Evolutionary conservation across 2,797 vertebrate genomes (phyloP).

Genomic region (Malurus leucopterus): DNA sequence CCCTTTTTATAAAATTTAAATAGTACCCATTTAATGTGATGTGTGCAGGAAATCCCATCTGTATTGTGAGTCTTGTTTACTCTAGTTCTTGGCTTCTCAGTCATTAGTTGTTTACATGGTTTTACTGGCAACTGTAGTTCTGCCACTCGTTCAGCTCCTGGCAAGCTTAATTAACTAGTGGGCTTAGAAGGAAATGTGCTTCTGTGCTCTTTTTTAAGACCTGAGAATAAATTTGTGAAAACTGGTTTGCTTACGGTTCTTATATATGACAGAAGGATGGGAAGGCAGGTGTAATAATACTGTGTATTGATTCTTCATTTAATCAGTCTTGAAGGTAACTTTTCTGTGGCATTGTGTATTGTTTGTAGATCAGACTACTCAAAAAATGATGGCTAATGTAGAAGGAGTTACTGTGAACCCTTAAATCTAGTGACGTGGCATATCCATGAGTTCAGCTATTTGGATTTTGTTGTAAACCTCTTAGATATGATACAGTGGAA

Average conservation of each 20-base stretch:
- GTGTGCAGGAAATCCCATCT: not conserved
- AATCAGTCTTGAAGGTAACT: slow-evolving; percentile 15
- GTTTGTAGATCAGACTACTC: not conserved
- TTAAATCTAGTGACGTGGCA: slow-evolving; percentile 25
- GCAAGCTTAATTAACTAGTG: not conserved
- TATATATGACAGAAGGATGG: not conserved
- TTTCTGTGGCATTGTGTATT: not conserved
- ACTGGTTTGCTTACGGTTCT: not conserved
- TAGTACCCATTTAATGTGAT: not conserved
- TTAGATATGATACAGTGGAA: slow-evolving; percentile 70
- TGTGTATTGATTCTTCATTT: slow-evolving; percentile 22
- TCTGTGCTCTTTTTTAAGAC: not conserved
- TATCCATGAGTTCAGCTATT: slow-evolving; percentile 49
- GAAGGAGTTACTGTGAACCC: slow-evolving; percentile 1
- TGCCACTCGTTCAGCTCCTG: not conserved
- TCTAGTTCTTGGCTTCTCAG: not conserved
- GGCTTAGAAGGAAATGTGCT: not conserved
- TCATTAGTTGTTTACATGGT: not conserved
- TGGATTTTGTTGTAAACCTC: slow-evolving; percentile 69
- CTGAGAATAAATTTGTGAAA: slow-evolving; percentile 9
- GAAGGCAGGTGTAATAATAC: slow-evolving; percentile 1
- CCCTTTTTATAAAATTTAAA: not conserved
- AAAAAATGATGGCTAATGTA: not conserved
- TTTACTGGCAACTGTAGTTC: not conserved
- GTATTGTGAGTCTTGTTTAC: not conserved